These are phyloP conservation scores for Nannoperca obscura DNA, from an alignment of 2,797 vertebrate species.

Conservation along the genomic window DNA sequence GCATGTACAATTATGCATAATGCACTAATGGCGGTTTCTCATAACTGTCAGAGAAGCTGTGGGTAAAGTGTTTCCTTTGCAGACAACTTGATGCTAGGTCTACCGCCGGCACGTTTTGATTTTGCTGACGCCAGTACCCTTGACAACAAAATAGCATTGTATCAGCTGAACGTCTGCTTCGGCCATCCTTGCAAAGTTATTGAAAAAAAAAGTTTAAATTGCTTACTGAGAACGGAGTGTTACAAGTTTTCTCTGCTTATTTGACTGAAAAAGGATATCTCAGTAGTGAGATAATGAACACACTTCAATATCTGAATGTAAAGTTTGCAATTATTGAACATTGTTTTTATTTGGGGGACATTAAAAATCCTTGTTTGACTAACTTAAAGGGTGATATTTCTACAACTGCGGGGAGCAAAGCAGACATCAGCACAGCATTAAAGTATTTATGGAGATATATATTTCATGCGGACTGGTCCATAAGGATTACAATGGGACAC, in stretches of 20 bases:
- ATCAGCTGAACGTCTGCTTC: conserved; percentile 89
- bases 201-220: conserved; percentile 66
- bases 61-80: conserved; percentile 92
- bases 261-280: conserved; percentile 23
- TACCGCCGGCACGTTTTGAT: conserved; percentile 89
- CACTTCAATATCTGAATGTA: conserved; percentile 5
- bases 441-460: conserved; percentile 87
- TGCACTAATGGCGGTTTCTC: conserved; percentile 95
- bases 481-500: conserved; percentile 84
- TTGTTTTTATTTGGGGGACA: conserved; percentile 18
- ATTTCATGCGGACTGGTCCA: conserved; percentile 88
- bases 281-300: conserved; percentile 11
- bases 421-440: conserved; percentile 81
- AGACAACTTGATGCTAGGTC: conserved; percentile 93
- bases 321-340: conserved; percentile 25
- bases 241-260: conserved; percentile 40
- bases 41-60: conserved; percentile 94
- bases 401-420: conserved; percentile 61
- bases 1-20: conserved; percentile 98
- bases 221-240: conserved; percentile 46
- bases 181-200: conserved; percentile 85
- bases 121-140: conserved; percentile 96
- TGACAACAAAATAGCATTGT: conserved; percentile 95
- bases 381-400: conserved; percentile 51
- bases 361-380: conserved; percentile 42